phyloP scores from a whole-genome alignment of 2,888 invertebrate genomes.

The Tridacna crocea region DNA sequence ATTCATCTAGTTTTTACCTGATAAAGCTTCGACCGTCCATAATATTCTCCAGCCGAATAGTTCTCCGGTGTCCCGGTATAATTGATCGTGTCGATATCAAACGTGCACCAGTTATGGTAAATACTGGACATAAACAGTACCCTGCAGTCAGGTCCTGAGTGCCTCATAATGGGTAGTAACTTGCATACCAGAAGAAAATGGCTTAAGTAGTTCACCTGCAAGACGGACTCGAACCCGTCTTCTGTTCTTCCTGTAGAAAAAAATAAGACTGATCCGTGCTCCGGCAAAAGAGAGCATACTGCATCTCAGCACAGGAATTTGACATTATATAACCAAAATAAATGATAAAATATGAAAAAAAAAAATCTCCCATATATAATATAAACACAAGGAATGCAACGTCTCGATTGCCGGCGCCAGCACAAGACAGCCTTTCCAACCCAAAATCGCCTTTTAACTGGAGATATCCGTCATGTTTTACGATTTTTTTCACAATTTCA shows the following conservation, averaged over 20 bases:
- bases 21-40: conserved; percentile 67
- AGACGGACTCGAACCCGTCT: conserved; percentile 61
- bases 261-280: neutral
- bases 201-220: conserved; percentile 71
- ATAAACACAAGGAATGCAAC: no score
- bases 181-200: conserved; percentile 70
- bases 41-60: conserved; percentile 54
- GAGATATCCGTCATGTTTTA: no score
- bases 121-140: conserved; percentile 66
- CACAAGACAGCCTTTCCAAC: no score
- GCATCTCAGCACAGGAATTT: no score
- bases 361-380: no score
- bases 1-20: conserved; percentile 12
- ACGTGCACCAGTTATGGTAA: conserved; percentile 54
- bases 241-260: conserved; percentile 55
- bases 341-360: no score
- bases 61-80: conserved; percentile 45
- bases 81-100: conserved; percentile 61
- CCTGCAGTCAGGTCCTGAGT: conserved; percentile 68
- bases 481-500: no score
- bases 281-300: no score
- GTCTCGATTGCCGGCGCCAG: no score
- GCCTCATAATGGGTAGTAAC: conserved; percentile 63
- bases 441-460: no score
- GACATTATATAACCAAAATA: no score